Evolutionary conservation across 2,888 invertebrate genomes (phyloP), one percentile per base, ranked within the genome.

Genomic region (Eupelmus urozonus): DNA sequence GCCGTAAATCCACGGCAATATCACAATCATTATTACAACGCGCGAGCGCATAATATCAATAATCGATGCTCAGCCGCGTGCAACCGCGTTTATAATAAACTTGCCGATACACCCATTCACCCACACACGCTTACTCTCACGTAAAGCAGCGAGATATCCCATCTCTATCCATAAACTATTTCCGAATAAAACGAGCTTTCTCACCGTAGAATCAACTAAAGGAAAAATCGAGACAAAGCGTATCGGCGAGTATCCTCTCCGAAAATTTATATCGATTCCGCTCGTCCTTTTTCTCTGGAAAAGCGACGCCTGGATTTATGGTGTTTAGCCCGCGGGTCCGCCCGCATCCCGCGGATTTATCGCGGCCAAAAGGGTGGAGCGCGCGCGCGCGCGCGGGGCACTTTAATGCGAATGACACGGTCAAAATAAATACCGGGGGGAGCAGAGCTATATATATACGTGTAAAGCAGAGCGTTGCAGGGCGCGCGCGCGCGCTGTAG

Each of bases 401-500:
- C 29, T 71, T 71, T 71, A 71, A 62, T 71, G 60, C 71, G 60
- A 62, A 62, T 72, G 71, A 72, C 59, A 53, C 53, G 62, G 18
- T 59, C 71, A 23, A 53, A 72, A 62, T 72, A 62, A 62, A 72
- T 53, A 72, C n/a, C n/a, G n/a, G n/a, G n/a, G n/a, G n/a, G n/a
- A n/a, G n/a, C n/a, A n/a, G n/a, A n/a, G n/a, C n/a, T 57, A 11
- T 23, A 40, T n/a, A 11, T 13, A 16, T 16, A 13, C 16, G 16
- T 45, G 45, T 45, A 16, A 13, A 45, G 2, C 16, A 16, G 16
- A 45, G 9, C 34, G 13, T 34, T 34, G 34, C 9, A 5, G 34
- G 11, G 2, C 40, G 55, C 16, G 25, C 27, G 34, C 4, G 23
- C 29, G 49, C 18, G 4, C 45, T 45, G n/a, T n/a, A n/a, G n/a